Percentiles rank a stretch among this genome's conserved stretches.
These are phyloP conservation scores for Myotis davidii DNA, from an alignment of 2,113 vertebrate species.

Conservation along the genomic window DNA sequence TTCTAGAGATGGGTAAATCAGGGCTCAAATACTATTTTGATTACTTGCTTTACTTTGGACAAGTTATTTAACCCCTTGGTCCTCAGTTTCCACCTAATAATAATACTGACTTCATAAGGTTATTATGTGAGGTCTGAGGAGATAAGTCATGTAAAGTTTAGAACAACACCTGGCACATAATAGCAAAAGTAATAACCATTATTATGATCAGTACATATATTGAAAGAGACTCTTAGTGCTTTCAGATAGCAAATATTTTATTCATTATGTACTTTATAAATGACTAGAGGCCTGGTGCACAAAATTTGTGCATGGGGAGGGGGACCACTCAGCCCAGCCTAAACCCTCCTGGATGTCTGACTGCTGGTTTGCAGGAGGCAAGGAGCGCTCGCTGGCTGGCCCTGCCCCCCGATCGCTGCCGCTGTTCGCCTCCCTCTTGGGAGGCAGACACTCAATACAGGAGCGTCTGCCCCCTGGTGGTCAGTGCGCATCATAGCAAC, in stretches of 20 bases:
- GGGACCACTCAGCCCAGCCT: too few species aligned
- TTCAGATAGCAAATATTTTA: background rate
- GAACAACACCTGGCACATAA: background rate
- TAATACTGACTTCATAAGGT: background rate
- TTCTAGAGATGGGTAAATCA: background rate
- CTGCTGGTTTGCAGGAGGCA: too few species aligned
- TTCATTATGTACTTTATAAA: slow-evolving; percentile 6
- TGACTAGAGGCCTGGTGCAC: too few species aligned
- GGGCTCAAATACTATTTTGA: background rate
- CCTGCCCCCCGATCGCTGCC: too few species aligned
- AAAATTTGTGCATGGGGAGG: too few species aligned
- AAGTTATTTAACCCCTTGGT: background rate
- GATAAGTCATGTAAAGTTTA: background rate
- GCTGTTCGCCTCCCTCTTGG: too few species aligned
- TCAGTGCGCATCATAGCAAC: too few species aligned
- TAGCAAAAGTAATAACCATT: background rate
- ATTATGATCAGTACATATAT: background rate
- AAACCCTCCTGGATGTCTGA: too few species aligned
- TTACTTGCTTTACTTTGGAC: background rate
- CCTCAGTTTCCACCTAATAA: background rate
- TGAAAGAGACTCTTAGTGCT: background rate
- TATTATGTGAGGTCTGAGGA: background rate
- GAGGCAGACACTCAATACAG: too few species aligned
- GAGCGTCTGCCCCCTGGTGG: too few species aligned
- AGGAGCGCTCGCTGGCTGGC: too few species aligned